Evolutionary conservation across 2,888 invertebrate species (phyloP), one percentile per base, ranked within the genome.

Genomic region (Heteromurus nitidus): DNA sequence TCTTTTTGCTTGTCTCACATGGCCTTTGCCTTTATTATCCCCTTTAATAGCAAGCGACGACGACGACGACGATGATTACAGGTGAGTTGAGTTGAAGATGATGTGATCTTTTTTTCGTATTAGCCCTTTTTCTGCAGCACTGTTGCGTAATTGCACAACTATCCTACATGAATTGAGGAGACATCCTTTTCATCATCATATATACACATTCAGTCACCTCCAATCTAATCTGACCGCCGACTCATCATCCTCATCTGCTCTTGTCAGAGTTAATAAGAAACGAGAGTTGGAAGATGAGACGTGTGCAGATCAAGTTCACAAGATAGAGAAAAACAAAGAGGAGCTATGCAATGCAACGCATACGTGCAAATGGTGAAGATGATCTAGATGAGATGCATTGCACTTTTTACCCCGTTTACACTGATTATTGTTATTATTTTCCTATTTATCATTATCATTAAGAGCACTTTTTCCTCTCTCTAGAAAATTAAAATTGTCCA

Each of bases 21-120:
- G 76, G 68, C 76, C 76, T 76, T 76, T 76, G 62, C 68, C 67
- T 68, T 76, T 68, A 68, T 76, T 68, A 68, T 24, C 76, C 65
- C 36, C 20, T 24, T 65, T 73, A 62, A 28, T 58, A 24, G 24
- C 58, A 22, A 58, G 24, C n/a, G 3, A 50, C 50, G 18, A 11
- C n/a, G n/a, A n/a, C n/a, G n/a, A n/a, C n/a, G n/a, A n/a, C n/a
- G n/a, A n/a, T n/a, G n/a, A n/a, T n/a, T n/a, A n/a, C n/a, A n/a
- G n/a, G n/a, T n/a, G n/a, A n/a, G n/a, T n/a, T n/a, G n/a, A n/a
- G n/a, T n/a, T n/a, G n/a, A n/a, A n/a, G n/a, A n/a, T n/a, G n/a
- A n/a, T n/a, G n/a, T n/a, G n/a, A n/a, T n/a, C n/a, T n/a, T n/a
- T n/a, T n/a, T n/a, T n/a, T n/a, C n/a, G n/a, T n/a, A n/a, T n/a